Percentiles rank a stretch among this genome's conserved stretches.
phyloP scores from a whole-genome alignment of 2,797 vertebrate genomes.

The Pelodytes ibericus region DNA sequence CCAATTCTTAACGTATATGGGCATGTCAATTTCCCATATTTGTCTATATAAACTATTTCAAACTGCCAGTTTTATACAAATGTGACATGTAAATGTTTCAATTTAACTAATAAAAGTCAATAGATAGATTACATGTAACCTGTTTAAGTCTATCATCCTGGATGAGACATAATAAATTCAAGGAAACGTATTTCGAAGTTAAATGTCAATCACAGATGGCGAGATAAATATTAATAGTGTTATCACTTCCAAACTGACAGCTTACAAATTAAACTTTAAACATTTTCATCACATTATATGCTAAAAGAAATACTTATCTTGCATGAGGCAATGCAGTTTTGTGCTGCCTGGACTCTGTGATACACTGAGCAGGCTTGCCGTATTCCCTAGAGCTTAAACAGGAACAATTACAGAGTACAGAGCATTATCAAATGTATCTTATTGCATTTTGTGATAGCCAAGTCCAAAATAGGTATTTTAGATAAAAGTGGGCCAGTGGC shows the following conservation, averaged over 20 bases:
- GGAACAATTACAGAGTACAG: neutral
- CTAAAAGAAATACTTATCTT: slow-evolving; percentile 8
- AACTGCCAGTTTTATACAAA: neutral
- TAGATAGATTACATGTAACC: slow-evolving; percentile 1
- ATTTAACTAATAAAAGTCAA: neutral
- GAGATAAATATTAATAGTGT: slow-evolving; percentile 42
- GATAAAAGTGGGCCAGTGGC: neutral
- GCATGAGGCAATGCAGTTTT: neutral
- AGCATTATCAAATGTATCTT: neutral
- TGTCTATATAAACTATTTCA: neutral
- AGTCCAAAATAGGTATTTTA: neutral
- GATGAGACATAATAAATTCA: slow-evolving; percentile 16
- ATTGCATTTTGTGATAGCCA: neutral
- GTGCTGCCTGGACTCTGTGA: neutral
- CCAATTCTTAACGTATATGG: neutral
- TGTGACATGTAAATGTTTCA: neutral
- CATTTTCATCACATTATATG: slow-evolving; percentile 8
- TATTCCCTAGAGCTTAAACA: neutral
- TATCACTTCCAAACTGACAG: slow-evolving; percentile 23
- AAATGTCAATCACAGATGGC: slow-evolving; percentile 12
- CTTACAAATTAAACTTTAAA: slow-evolving; percentile 15
- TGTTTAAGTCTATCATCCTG: slow-evolving; percentile 4
- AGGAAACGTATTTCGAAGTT: slow-evolving; percentile 16
- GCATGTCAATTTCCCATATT: neutral
- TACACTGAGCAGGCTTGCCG: neutral